Evolutionary conservation across 2,113 vertebrate genomes (phyloP), one percentile per base, ranked within the genome.

Genomic region (Takifugu flavidus): DNA sequence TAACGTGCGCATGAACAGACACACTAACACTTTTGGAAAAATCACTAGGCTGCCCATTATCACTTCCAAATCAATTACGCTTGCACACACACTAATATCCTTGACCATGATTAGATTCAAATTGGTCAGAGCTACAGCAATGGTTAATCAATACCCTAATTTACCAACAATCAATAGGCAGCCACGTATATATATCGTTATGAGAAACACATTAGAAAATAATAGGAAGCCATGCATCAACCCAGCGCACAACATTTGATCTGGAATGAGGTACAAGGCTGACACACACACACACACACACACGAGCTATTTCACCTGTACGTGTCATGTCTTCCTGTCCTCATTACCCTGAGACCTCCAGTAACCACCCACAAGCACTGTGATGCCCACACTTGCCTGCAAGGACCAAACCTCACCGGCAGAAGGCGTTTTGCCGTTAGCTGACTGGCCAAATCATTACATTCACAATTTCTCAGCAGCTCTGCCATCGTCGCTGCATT

Each of bases 101-200:
- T 15, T 66, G 56, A 62, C 73, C 72, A 75, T 82, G 78, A 78
- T 85, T 73, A 79, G 72, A 78, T 77, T 78, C 75, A 85, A 77
- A 86, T 77, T 79, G 80, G 85, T 74, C 79, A 87, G 79, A 70
- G 59, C 81, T 78, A 66, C 65, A 51, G 67, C 53, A 74, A 70
- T 73, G 73, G 26, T 20, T 78, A 64, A 84, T 89, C 89, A 70
- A 89, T 90, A 87, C 62, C 72, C 82, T 82, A 79, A 90, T 89
- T 88, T 87, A 71, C 67, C 61, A 53, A 51, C 66, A 67, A 75
- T 89, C 85, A 49, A 88, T 89, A 74, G 57, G 55, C 20, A 74
- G 49, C 69, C 57, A 49, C 69, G 57, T 73, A 86, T 82, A 83
- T 65, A 83, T 65, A 83, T 68, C 83, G 53, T 83, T 83, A 87